Evolutionary conservation across 2,113 vertebrate genomes (phyloP).

Genomic region (Terrapene triunguis): DNA sequence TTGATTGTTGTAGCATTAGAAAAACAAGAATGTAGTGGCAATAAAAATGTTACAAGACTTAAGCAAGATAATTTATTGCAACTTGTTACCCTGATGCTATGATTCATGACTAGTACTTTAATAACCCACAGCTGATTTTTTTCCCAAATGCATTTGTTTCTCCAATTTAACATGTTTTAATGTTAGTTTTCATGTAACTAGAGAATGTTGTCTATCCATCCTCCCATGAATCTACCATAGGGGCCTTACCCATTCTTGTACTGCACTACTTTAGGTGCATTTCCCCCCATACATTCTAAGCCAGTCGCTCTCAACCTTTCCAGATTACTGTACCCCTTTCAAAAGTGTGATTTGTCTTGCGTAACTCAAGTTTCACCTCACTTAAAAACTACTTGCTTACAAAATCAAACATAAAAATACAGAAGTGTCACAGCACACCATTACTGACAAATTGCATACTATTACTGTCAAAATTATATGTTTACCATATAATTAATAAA

Average conservation of each 20-base stretch:
- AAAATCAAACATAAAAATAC: no score
- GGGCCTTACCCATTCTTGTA: not conserved
- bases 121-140: slow-evolving; percentile 7
- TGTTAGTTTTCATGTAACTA: not conserved
- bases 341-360: no score
- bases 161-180: not conserved
- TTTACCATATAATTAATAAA: no score
- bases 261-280: not conserved
- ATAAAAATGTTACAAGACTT: not conserved
- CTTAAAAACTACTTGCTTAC: no score
- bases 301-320: no score
- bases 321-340: no score
- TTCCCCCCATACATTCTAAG: not conserved
- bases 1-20: not conserved
- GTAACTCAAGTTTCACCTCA: no score
- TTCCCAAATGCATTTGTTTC: slow-evolving; percentile 20
- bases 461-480: no score
- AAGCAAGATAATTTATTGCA: slow-evolving; percentile 30
- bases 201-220: not conserved
- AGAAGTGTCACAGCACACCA: no score
- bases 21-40: not conserved
- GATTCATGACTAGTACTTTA: slow-evolving; percentile 27
- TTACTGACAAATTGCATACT: no score
- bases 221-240: not conserved
- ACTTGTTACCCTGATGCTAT: slow-evolving; percentile 9